These are phyloP conservation scores for Rapana venosa DNA, from an alignment of 2,888 invertebrate species.

Conservation along the genomic window DNA sequence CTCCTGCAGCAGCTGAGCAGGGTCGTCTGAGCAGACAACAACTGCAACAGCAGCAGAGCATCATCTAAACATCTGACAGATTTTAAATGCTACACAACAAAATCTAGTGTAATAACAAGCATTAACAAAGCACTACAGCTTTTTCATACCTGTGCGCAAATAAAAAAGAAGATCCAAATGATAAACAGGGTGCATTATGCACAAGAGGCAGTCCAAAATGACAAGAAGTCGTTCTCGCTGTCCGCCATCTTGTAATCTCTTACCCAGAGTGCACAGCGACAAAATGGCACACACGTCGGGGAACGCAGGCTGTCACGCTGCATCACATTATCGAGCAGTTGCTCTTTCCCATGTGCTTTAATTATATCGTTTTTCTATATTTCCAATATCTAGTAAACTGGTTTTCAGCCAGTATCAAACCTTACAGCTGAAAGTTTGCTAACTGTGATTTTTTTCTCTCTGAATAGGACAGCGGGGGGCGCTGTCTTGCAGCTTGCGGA, in stretches of 20 bases:
- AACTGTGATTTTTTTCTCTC: neutral
- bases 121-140: neutral
- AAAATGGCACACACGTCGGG: constrained; percentile 37
- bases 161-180: neutral
- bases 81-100: neutral
- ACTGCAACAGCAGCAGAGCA: neutral
- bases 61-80: constrained; percentile 1
- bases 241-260: constrained; percentile 51
- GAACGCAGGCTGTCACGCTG: constrained; percentile 28
- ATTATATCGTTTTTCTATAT: neutral
- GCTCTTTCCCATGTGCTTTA: neutral
- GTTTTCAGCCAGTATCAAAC: neutral
- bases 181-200: constrained; percentile 32
- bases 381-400: neutral
- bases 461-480: constrained; percentile 14
- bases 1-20: neutral
- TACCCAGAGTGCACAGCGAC: constrained; percentile 38
- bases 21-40: neutral
- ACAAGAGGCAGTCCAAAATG: constrained; percentile 35
- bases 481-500: constrained; percentile 29
- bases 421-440: neutral
- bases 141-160: constrained; percentile 15
- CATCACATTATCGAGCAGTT: constrained; percentile 40
- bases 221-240: constrained; percentile 35
- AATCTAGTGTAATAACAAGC: neutral